Evolutionary conservation across 2,888 invertebrate species (phyloP).

Genomic region (Plagodis dolabraria): DNA sequence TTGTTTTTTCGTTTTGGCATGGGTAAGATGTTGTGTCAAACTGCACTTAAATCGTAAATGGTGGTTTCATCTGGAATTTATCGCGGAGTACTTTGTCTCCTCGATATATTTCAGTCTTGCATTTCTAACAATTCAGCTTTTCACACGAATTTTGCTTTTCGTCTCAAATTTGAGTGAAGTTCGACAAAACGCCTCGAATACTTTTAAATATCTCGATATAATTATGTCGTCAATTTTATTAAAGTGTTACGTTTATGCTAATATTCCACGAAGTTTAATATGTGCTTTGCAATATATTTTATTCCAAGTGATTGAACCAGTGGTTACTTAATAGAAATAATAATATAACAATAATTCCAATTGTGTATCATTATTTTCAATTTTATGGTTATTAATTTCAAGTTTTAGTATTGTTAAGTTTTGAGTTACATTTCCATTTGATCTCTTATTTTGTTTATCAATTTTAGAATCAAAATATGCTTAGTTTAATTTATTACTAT

Average conservation of each 20-base stretch:
- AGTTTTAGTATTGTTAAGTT: conserved; percentile 74
- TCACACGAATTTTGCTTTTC: conserved; percentile 67
- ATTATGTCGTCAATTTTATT: conserved; percentile 5
- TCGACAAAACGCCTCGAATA: conserved; percentile 74
- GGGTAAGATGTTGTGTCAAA: conserved; percentile 80
- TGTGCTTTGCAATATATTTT: conserved; percentile 8
- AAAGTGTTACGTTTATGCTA: neutral
- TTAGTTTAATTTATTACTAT: conserved; percentile 75
- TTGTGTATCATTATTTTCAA: conserved; percentile 13
- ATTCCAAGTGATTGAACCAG: conserved; percentile 10
- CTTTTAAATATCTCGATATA: conserved; percentile 3
- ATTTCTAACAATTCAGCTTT: conserved; percentile 61
- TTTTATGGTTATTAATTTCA: conserved; percentile 12
- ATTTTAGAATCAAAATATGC: conserved; percentile 64
- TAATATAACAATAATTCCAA: conserved; percentile 11
- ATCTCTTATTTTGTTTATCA: conserved; percentile 78
- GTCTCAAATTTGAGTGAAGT: conserved; percentile 74
- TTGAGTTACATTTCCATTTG: conserved; percentile 75
- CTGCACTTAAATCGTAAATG: conserved; percentile 83
- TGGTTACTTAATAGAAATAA: conserved; percentile 7
- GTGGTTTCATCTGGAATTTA: conserved; percentile 67
- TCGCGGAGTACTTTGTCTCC: conserved; percentile 42
- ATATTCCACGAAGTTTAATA: neutral
- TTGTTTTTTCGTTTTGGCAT: conserved; percentile 50
- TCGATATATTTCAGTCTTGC: conserved; percentile 55